Evolutionary conservation across 2,888 invertebrate genomes (phyloP), one percentile per base, ranked within the genome.

Genomic region (Troides oblongomaculatus): DNA sequence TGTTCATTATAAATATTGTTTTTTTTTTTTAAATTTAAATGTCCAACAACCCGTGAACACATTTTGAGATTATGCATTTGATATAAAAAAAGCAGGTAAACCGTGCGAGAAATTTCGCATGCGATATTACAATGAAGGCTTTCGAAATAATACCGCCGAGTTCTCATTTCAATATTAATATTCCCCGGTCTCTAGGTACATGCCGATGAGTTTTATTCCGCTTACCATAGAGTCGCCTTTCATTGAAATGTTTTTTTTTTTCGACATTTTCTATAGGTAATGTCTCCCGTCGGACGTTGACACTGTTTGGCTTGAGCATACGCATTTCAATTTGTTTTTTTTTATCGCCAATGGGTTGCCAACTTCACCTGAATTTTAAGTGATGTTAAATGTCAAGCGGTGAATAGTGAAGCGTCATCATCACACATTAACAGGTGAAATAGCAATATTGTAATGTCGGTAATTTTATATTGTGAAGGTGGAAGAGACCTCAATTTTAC

Each of bases 141-240:
- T 75, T 71, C 72, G 77, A 75, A 82, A 85, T 86, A 82, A 62
- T 65, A 69, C 74, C 69, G 69, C 62, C 71, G 72, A 62, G 74
- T 77, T 82, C 81, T 84, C 86, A 87, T 88, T 88, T 80, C 83
- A 81, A 87, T 88, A 88, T 89, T 87, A 88, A 89, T 88, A 86
- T 85, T 82, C 80, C 77, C 74, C 77, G 78, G 79, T 81, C 79
- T 74, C 76, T 76, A 76, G 76, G 76, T 76, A 83, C 80, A 82
- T 78, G 76, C 72, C 80, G 83, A 84, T 82, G 83, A 83, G 79
- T 80, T 83, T 81, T 77, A 79, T 77, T 75, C 74, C 72, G 76
- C 71, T 67, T 71, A 73, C 72, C 73, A 72, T 60, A 65, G 68
- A 71, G 65, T 73, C 72, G 64, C 72, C 72, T 77, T 78, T 79